phyloP scores from a whole-genome alignment of 2,888 invertebrate species.

The Frankliniella intonsa region DNA sequence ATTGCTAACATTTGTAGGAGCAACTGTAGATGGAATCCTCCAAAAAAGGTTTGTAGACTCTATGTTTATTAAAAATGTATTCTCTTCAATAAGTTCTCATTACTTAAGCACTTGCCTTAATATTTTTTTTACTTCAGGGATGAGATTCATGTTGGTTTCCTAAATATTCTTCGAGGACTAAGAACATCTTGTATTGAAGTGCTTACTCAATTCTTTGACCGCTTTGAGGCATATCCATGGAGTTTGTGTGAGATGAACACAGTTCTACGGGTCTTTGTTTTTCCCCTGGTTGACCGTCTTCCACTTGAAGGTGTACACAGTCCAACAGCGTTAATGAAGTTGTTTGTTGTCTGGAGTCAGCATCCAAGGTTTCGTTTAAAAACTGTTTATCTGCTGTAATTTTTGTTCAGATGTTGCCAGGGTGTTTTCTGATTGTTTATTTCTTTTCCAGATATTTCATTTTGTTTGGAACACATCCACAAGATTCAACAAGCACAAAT shows the following conservation, averaged over 20 bases:
- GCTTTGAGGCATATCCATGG: slow-evolving; percentile 75
- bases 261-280: slow-evolving; percentile 60
- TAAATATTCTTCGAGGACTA: slow-evolving; percentile 61
- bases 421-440: not conserved
- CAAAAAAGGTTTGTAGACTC: slow-evolving; percentile 42
- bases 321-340: slow-evolving; percentile 73
- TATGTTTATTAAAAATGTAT: not conserved
- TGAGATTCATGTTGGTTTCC: slow-evolving; percentile 59
- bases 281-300: slow-evolving; percentile 72
- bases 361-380: slow-evolving; percentile 57
- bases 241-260: slow-evolving; percentile 63
- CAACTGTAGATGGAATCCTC: slow-evolving; percentile 60
- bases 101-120: not conserved
- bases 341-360: slow-evolving; percentile 75
- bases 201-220: slow-evolving; percentile 68
- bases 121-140: slow-evolving; percentile 40
- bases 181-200: slow-evolving; percentile 59
- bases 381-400: slow-evolving; percentile 25
- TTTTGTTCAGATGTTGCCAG: slow-evolving; percentile 2
- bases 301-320: slow-evolving; percentile 77
- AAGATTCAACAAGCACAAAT: slow-evolving; percentile 42
- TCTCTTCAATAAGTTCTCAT: not conserved
- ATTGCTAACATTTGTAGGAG: slow-evolving; percentile 64
- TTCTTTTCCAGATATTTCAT: slow-evolving; percentile 55
- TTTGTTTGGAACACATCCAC: slow-evolving; percentile 58